phyloP scores from a whole-genome alignment of 2,888 invertebrate genomes.

The Cactoblastis cactorum region DNA sequence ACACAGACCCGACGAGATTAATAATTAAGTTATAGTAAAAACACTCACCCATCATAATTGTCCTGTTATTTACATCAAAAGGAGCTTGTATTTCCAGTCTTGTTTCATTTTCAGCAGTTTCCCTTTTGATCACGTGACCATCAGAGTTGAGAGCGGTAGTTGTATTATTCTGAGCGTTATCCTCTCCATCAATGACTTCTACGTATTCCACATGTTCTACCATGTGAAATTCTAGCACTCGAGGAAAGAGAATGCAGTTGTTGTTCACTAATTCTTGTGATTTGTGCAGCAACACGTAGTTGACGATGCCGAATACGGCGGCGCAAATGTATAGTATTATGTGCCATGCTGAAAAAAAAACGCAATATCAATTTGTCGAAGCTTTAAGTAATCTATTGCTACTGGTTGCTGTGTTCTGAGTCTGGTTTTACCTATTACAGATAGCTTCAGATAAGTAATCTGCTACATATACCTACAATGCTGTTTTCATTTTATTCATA shows the following conservation, averaged over 20 bases:
- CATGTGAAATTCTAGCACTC: conserved; percentile 48
- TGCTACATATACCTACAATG: no score
- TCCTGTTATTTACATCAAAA: conserved; percentile 29
- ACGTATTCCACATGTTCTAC: conserved; percentile 19
- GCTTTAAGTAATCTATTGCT: no score
- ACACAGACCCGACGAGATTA: no score
- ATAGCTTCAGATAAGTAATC: no score
- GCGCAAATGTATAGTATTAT: conserved; percentile 52
- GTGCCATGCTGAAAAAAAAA: conserved; percentile 55
- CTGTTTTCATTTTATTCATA: no score
- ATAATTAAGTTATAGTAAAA: background rate
- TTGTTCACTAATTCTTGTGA: conserved; percentile 53
- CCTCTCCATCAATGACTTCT: background rate
- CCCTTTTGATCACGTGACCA: conserved; percentile 33
- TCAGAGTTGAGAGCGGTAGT: conserved; percentile 18
- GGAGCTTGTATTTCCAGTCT: conserved; percentile 21
- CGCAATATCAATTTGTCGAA: no score
- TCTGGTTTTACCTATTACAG: no score
- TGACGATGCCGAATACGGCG: conserved; percentile 56
- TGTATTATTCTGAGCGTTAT: background rate
- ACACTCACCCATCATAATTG: conserved; percentile 36
- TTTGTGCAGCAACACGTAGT: conserved; percentile 60
- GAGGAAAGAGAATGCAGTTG: conserved; percentile 56
- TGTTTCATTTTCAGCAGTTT: conserved; percentile 24
- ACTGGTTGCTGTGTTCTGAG: no score